A percentile compares a stretch with the other conserved stretches of the same genome.
Conservation (phyloP, 2,113 vertebrate genomes). For the Deroptyus accipitrinus region DNA sequence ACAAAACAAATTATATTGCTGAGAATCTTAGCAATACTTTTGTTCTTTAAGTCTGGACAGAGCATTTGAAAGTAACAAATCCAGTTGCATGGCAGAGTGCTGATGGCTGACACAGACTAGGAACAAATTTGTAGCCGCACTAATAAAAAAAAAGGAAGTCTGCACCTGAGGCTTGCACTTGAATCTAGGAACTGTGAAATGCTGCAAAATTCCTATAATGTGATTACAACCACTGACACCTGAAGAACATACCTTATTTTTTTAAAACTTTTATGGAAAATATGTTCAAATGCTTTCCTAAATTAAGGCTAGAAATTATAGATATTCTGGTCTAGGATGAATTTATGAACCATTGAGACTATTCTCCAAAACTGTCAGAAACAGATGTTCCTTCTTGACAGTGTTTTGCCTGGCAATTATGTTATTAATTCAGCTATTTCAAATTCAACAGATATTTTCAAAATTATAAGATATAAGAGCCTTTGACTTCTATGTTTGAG, state of each 20-base stretch:
- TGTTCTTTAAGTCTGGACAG: not conserved
- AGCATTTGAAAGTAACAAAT: not conserved
- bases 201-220: not conserved
- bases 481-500: not conserved
- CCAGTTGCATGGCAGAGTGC: not conserved
- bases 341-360: not conserved
- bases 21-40: not conserved
- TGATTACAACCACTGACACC: not conserved
- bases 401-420: not conserved
- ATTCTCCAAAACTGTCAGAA: not conserved
- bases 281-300: not conserved
- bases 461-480: not conserved
- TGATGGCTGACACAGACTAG: not conserved
- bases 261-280: not conserved
- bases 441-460: not conserved
- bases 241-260: not conserved
- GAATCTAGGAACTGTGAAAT: not conserved
- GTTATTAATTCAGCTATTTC: not conserved
- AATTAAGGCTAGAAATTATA: not conserved
- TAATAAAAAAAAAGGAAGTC: not conserved
- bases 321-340: not conserved
- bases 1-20: not conserved
- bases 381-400: not conserved
- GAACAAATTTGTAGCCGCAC: not conserved
- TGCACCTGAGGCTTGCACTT: not conserved